phyloP scores from a whole-genome alignment of 1,140 invertebrate species.

The Bactericera cockerelli region DNA sequence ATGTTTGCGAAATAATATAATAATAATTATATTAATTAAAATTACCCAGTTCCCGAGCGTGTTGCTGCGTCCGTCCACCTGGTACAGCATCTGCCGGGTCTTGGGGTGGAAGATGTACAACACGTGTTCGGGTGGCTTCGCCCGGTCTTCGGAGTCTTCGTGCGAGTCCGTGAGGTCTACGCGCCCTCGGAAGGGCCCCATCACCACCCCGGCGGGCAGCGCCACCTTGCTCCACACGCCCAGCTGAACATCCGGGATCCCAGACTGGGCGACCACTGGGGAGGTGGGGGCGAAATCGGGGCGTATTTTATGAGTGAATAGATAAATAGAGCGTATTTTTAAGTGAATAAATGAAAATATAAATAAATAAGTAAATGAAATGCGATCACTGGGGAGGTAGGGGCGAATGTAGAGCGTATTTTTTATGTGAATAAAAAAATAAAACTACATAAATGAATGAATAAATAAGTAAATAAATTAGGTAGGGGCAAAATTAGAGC shows the following conservation, averaged over 20 bases:
- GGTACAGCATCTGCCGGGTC: not conserved
- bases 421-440: too few species aligned
- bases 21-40: too few species aligned
- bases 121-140: not conserved
- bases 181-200: not conserved
- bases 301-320: too few species aligned
- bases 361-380: too few species aligned
- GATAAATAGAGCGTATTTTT: too few species aligned
- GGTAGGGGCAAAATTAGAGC: too few species aligned
- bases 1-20: too few species aligned
- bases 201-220: not conserved
- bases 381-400: not conserved
- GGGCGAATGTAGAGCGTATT: too few species aligned
- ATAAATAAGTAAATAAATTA: too few species aligned
- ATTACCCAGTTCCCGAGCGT: slow-evolving; percentile 2
- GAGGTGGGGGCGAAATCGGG: not conserved
- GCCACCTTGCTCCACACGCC: not conserved
- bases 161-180: not conserved
- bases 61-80: not conserved
- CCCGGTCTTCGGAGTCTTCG: not conserved
- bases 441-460: too few species aligned
- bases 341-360: too few species aligned
- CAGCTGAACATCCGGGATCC: not conserved
- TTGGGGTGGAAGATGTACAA: not conserved
- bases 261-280: not conserved